phyloP scores from a whole-genome alignment of 1,140 invertebrate genomes.

The Drosophila funebris region DNA sequence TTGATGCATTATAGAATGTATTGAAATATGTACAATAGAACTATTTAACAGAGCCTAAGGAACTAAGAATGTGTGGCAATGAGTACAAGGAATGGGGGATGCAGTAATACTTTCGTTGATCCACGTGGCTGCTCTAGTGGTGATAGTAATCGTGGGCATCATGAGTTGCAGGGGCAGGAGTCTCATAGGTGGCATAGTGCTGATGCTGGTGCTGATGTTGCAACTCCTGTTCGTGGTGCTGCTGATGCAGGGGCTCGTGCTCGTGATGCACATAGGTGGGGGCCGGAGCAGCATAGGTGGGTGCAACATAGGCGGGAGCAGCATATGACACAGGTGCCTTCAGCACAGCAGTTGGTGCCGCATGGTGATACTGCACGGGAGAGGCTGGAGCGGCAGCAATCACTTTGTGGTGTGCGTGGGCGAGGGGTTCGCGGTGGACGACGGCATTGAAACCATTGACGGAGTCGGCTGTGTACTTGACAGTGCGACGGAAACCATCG shows the following conservation, averaged over 20 bases:
- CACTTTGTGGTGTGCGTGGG: slow-evolving; percentile 60
- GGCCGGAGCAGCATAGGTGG: slow-evolving; percentile 27
- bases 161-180: slow-evolving; percentile 56
- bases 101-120: slow-evolving; percentile 62
- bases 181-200: slow-evolving; percentile 69
- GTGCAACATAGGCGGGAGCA: slow-evolving; percentile 50
- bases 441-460: slow-evolving; percentile 84
- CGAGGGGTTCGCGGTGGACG: slow-evolving; percentile 84
- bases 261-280: slow-evolving; percentile 43
- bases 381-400: slow-evolving; percentile 55
- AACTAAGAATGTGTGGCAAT: slow-evolving; percentile 41
- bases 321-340: slow-evolving; percentile 50
- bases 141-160: slow-evolving; percentile 72
- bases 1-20: slow-evolving; percentile 28
- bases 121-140: slow-evolving; percentile 50
- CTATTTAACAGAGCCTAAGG: slow-evolving; percentile 55
- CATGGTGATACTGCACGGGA: slow-evolving; percentile 64
- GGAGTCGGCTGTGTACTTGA: slow-evolving; percentile 84
- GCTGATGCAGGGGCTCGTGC: slow-evolving; percentile 44
- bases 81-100: slow-evolving; percentile 43
- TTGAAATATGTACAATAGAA: slow-evolving; percentile 64
- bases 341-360: slow-evolving; percentile 44
- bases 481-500: slow-evolving; percentile 82
- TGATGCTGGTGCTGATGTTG: slow-evolving; percentile 55
- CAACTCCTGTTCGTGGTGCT: slow-evolving; percentile 44